A percentile compares a stretch with the other conserved stretches of the same genome.
Conservation (phyloP, 2,888 invertebrate species). For the Cheilosia variabilis region DNA sequence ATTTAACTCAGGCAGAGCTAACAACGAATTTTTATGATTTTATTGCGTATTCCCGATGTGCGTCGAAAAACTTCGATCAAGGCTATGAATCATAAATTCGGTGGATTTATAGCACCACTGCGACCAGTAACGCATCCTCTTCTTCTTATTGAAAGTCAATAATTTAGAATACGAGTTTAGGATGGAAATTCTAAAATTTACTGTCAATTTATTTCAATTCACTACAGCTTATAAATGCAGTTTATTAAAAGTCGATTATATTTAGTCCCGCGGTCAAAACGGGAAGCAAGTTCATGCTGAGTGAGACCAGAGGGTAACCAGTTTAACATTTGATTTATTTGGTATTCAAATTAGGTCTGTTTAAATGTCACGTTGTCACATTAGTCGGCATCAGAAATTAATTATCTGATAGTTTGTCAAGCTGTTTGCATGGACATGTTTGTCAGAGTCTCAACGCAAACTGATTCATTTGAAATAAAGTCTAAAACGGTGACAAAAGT, state of each 20-base stretch:
- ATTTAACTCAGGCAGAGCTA: neutral
- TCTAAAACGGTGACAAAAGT: too few relatives aligned
- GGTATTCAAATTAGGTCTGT: constrained; percentile 52
- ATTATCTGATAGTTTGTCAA: constrained; percentile 19
- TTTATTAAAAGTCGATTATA: constrained; percentile 16
- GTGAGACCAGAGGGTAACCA: constrained; percentile 5
- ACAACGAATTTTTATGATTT: neutral
- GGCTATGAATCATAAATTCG: neutral
- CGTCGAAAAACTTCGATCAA: neutral
- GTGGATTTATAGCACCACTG: too few relatives aligned
- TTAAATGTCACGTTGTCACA: constrained; percentile 17
- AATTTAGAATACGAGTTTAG: too few relatives aligned
- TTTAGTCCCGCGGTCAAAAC: constrained; percentile 4
- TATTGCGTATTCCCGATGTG: neutral
- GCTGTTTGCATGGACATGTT: constrained; percentile 36
- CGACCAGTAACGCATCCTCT: too few relatives aligned
- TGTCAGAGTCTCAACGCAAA: neutral
- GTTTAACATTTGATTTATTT: constrained; percentile 35
- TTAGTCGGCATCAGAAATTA: constrained; percentile 40
- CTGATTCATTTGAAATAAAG: too few relatives aligned
- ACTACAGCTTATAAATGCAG: neutral
- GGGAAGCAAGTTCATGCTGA: constrained; percentile 7
- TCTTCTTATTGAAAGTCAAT: too few relatives aligned
- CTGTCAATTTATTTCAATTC: constrained; percentile 5
- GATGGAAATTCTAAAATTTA: constrained; percentile 3